Base-by-base conservation (phyloP, 2,888 invertebrate species). In the Eubasilissa splendida region DNA sequence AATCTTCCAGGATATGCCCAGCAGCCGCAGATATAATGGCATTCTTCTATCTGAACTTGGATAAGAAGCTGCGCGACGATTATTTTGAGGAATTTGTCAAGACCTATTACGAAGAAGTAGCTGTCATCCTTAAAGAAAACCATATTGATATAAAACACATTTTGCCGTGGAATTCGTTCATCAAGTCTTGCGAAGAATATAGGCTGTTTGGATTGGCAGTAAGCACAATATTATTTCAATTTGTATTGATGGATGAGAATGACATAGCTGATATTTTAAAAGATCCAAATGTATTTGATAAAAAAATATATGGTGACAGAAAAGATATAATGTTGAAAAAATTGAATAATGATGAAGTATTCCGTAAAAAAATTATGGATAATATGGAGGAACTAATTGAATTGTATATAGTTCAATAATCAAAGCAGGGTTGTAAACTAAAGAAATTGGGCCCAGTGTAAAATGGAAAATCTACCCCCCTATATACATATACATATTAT, bases 1-100 rank as follows among this genome's bases (percentile, higher is more conserved):
- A 88, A 83, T 85, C 86, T 0, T 86, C 86, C 59, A 86, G 86
- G 11, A 87, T 88, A 84, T 85, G 85, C 14, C 87, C 88, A 4
- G 86, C 88, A 2, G 86, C 87, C 3, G 84, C 87, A 11, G 88
- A 88, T 82, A 84, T 88, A 0, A 84, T 87, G 0, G 85, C 87
- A 80, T 86, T 86, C 14, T 83, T 85, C 58, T 87, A 86, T 77
- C 80, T 88, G 58, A 88, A 87, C 84, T 54, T 86, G 22, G 84
- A 84, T 52, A 81, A 76, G 75, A 42, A 60, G 12, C 8, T 33
- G 8, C 85, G 85, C 3, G 66, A 77, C 0, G 75, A 82, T 3
- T 50, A 11, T 14, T 76, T 76, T 14, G 71, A 73, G 8, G 58
- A 79, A 53, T 75, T 79, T 10, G 42, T 83, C 11, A 70, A 60